Evolutionary conservation across 1,140 invertebrate genomes (phyloP).

Genomic region (Eurosta solidaginis): DNA sequence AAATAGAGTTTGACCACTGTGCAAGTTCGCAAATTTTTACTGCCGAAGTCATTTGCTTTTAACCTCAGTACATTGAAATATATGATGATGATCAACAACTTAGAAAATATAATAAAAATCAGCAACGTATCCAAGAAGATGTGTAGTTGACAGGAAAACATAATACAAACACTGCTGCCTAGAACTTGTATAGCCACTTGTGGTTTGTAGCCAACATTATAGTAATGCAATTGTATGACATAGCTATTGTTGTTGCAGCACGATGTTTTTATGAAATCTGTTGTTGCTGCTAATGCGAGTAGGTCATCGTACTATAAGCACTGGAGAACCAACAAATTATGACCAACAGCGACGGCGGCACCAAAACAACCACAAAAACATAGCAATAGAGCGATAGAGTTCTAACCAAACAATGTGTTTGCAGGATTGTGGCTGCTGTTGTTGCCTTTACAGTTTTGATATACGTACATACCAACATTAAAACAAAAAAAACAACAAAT

Average conservation of each 20-base stretch:
- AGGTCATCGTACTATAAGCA: conserved; percentile 6
- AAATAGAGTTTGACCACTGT: too few relatives aligned
- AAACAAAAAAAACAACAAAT: too few relatives aligned
- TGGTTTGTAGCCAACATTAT: background rate
- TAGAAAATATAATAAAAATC: background rate
- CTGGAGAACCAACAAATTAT: conserved; percentile 21
- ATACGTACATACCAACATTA: too few relatives aligned
- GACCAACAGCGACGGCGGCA: background rate
- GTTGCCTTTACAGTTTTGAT: background rate
- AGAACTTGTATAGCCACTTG: background rate
- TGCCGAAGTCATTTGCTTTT: background rate
- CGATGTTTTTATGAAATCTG: background rate
- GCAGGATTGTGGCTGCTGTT: background rate
- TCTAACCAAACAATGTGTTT: background rate
- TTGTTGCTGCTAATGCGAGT: background rate
- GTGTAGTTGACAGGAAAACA: background rate
- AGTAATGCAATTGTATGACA: background rate
- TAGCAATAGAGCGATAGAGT: background rate
- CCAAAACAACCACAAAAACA: background rate
- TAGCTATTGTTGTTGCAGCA: conserved; percentile 1
- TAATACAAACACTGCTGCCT: background rate
- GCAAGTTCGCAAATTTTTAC: background rate
- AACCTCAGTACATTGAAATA: background rate
- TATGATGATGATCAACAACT: background rate
- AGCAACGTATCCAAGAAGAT: background rate